Evolutionary conservation across 1,140 invertebrate genomes (phyloP).

Genomic region (Drosophila teissieri): DNA sequence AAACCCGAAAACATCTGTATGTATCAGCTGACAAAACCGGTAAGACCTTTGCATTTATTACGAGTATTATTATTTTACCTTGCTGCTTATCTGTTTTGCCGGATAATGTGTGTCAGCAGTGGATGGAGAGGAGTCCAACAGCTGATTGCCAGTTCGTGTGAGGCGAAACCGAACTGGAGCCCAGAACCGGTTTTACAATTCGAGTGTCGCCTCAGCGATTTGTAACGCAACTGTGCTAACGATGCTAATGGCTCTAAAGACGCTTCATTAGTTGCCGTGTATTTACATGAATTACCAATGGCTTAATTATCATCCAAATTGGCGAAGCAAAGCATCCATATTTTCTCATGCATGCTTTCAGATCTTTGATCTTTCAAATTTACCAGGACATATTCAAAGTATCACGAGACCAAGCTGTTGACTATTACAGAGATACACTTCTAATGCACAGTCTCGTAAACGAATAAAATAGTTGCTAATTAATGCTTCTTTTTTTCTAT

Average conservation of each 20-base stretch:
- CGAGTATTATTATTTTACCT: conserved; percentile 15
- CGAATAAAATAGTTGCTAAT: neutral
- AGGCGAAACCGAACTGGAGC: neutral
- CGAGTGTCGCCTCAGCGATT: conserved; percentile 4
- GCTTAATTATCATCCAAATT: conserved; percentile 21
- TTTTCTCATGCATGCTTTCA: neutral
- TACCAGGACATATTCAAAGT: no score
- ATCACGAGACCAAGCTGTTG: no score
- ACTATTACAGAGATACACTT: no score
- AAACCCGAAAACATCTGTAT: conserved; percentile 5
- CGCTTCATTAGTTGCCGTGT: conserved; percentile 16
- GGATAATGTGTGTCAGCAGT: conserved; percentile 42
- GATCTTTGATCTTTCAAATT: no score
- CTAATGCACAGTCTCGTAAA: no score
- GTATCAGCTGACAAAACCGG: conserved; percentile 40
- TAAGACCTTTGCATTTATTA: conserved; percentile 40
- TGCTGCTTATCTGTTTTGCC: conserved; percentile 22
- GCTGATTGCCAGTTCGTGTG: conserved; percentile 25
- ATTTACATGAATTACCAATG: conserved; percentile 20
- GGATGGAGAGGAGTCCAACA: conserved; percentile 17
- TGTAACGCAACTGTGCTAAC: conserved; percentile 31
- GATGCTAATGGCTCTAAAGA: conserved; percentile 38
- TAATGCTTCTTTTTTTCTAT: neutral
- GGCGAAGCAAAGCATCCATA: neutral
- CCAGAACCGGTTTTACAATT: conserved; percentile 15